Evolutionary conservation across 2,888 invertebrate genomes (phyloP), one percentile per base, ranked within the genome.

Genomic region (Agrochola macilenta): DNA sequence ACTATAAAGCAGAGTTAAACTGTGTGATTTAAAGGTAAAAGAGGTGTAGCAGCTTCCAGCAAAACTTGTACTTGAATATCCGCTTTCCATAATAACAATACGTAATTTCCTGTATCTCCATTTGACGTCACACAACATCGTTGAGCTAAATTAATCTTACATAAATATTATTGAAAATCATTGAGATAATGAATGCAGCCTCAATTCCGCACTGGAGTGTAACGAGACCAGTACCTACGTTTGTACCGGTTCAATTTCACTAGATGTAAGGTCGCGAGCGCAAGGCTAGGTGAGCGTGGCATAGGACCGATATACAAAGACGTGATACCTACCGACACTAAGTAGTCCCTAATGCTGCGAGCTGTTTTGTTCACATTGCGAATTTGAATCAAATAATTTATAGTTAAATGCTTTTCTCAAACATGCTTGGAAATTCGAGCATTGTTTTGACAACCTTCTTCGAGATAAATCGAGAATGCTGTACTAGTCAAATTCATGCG

Each of bases 231-330:
- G 90, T 91, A 89, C n/a, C 71, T 85, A 64, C 89, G 87, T 76
- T 78, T 69, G 73, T 92, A 94, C 95, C 93, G 94, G 94, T 95
- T 95, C 93, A 96, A 95, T 96, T 96, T 96, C 95, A 95, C 96
- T 95, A 93, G 93, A 93, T 87, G 90, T 95, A 96, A 96, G 96
- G 96, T 96, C 96, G 93, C 81, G 90, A 87, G 89, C 90, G 88
- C 96, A 96, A 96, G 96, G 96, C 95, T 95, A 94, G 91, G 93
- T 93, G 94, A 94, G 92, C 93, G 95, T 91, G 87, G 73, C 74
- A 71, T 78, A 82, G 79, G 82, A 83, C 84, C 84, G 82, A 74
- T 58, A 71, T 76, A 83, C 73, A 74, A 69, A 84, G 81, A 82
- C 73, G 49, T 58, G 58, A 65, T 69, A 60, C 71, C 52, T 74